Conservation (phyloP, 2,888 invertebrate genomes). For the Dryadula phaetusa region DNA sequence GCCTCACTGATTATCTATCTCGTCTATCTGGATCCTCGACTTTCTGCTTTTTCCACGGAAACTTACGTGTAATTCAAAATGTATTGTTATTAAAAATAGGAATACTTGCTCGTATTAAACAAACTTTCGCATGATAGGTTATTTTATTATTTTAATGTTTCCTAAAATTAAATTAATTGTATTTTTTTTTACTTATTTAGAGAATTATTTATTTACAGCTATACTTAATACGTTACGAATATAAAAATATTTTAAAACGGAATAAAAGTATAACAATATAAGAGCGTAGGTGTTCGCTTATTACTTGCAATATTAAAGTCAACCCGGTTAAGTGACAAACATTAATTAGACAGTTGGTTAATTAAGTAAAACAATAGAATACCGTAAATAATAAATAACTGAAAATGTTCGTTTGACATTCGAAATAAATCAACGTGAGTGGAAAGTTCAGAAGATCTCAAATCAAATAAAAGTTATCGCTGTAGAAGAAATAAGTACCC, state of each 20-base stretch:
- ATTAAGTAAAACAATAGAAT: not conserved
- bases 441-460: slow-evolving; percentile 40
- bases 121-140: too few species aligned
- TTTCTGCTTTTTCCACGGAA: slow-evolving; percentile 29
- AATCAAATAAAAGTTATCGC: slow-evolving; percentile 44
- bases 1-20: slow-evolving; percentile 37
- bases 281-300: not conserved
- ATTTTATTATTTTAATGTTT: too few species aligned
- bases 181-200: too few species aligned
- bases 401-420: slow-evolving; percentile 29
- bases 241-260: too few species aligned
- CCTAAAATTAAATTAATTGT: too few species aligned
- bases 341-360: not conserved
- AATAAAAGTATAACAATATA: slow-evolving; percentile 2
- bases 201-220: too few species aligned
- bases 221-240: too few species aligned
- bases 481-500: slow-evolving; percentile 43
- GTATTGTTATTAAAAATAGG: not conserved
- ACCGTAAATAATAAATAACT: slow-evolving; percentile 16
- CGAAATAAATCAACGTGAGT: slow-evolving; percentile 38
- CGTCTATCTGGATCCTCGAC: slow-evolving; percentile 33
- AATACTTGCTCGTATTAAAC: not conserved
- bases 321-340: not conserved
- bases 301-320: slow-evolving; percentile 4
- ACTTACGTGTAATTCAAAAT: slow-evolving; percentile 5